Evolutionary conservation across 2,888 invertebrate genomes (phyloP).

Genomic region (Agrochola circellaris): DNA sequence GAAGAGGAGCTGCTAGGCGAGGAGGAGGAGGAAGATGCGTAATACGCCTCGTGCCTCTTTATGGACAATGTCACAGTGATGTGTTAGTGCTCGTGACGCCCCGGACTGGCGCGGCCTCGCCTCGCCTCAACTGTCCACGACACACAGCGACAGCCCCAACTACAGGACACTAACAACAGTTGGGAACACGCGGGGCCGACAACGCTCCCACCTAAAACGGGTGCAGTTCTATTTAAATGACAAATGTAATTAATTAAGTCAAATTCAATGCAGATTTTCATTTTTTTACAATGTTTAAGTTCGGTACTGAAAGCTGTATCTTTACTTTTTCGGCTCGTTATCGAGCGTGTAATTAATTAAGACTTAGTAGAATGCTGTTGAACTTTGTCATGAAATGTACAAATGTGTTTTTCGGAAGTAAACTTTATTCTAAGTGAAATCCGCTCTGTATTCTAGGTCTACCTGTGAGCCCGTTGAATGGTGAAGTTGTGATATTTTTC

Average conservation of each 20-base stretch:
- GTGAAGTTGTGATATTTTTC: conserved; percentile 90
- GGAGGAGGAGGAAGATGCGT: conserved; percentile 90
- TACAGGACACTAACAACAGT: conserved; percentile 78
- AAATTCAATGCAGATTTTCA: conserved; percentile 88
- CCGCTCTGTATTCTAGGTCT: conserved; percentile 88
- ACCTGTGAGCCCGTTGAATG: conserved; percentile 85
- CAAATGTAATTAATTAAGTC: conserved; percentile 89
- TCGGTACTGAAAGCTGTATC: conserved; percentile 87
- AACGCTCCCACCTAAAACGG: conserved; percentile 89
- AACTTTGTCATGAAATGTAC: conserved; percentile 91
- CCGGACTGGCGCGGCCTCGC: conserved; percentile 87
- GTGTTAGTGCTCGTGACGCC: conserved; percentile 90
- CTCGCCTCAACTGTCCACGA: conserved; percentile 87
- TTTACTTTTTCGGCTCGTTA: conserved; percentile 81
- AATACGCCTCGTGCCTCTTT: conserved; percentile 88
- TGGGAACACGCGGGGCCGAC: conserved; percentile 89
- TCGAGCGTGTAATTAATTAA: conserved; percentile 87
- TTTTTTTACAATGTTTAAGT: conserved; percentile 87
- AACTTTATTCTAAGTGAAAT: conserved; percentile 89
- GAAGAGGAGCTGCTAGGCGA: conserved; percentile 89
- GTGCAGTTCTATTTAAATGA: conserved; percentile 90
- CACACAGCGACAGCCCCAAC: conserved; percentile 74
- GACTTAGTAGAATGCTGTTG: conserved; percentile 90
- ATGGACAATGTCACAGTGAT: conserved; percentile 91
- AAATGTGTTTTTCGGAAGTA: conserved; percentile 90